Percentiles rank a stretch among this genome's conserved stretches.
phyloP scores from a whole-genome alignment of 2,113 vertebrate genomes.

The Uria lomvia region DNA sequence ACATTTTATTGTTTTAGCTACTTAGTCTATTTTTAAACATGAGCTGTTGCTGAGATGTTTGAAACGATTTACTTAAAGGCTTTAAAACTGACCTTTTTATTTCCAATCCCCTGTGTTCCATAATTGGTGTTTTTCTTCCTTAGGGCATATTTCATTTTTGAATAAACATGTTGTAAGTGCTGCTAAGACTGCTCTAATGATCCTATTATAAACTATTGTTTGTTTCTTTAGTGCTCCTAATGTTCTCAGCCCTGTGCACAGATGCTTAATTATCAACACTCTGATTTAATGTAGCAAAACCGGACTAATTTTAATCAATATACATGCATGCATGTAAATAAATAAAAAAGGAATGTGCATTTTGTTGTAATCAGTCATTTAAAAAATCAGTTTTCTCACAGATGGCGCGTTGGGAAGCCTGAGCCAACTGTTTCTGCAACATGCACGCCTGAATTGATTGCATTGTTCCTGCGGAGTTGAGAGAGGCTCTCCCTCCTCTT shows the following conservation, averaged over 20 bases:
- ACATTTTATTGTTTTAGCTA: not conserved
- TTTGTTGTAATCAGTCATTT: not conserved
- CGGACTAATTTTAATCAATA: not conserved
- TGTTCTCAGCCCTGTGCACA: not conserved
- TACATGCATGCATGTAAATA: not conserved
- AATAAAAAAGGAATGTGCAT: not conserved
- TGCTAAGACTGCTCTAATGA: constrained; percentile 33
- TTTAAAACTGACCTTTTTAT: constrained; percentile 30
- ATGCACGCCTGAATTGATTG: not conserved
- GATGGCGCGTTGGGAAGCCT: not conserved
- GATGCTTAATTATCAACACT: constrained; percentile 31
- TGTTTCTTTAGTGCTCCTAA: constrained; percentile 9
- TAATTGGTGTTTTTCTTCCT: constrained; percentile 4
- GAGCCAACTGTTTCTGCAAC: not conserved
- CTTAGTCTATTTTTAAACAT: not conserved
- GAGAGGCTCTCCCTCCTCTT: not conserved
- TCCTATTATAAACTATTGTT: constrained; percentile 36
- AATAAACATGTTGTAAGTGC: constrained; percentile 42
- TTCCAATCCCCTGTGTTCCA: constrained; percentile 13
- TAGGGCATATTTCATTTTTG: constrained; percentile 35
- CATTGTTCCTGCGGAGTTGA: not conserved
- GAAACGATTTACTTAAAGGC: constrained; percentile 15
- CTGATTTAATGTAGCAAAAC: not conserved
- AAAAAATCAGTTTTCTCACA: not conserved
- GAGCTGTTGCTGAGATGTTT: constrained; percentile 12